A percentile compares a stretch with the other conserved stretches of the same genome.
Conservation (phyloP, 1,140 invertebrate species). For the Gryon sp. region DNA sequence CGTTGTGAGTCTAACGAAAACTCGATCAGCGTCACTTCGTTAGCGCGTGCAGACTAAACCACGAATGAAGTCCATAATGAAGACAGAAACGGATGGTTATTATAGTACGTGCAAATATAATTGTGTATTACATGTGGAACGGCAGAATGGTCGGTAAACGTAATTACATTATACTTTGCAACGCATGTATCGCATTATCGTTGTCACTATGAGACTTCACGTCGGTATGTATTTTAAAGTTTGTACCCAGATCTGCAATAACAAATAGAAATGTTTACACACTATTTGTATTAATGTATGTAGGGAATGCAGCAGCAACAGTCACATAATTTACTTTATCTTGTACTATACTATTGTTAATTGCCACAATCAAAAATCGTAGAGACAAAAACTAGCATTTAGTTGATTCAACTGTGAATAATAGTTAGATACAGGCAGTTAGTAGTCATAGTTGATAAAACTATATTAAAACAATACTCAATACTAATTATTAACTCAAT, state of each 20-base stretch:
- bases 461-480: too few species aligned
- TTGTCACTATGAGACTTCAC: slow-evolving; percentile 21
- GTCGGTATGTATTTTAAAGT: slow-evolving; percentile 22
- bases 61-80: slow-evolving; percentile 58
- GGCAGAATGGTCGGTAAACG: slow-evolving; percentile 47
- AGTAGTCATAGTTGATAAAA: too few species aligned
- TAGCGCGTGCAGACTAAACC: slow-evolving; percentile 42
- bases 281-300: too few species aligned
- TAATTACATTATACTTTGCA: slow-evolving; percentile 64
- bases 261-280: slow-evolving; percentile 30
- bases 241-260: not conserved
- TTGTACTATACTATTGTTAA: too few species aligned
- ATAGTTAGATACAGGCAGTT: too few species aligned
- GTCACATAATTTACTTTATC: too few species aligned
- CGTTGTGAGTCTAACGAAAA: slow-evolving; percentile 52
- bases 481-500: too few species aligned
- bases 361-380: too few species aligned
- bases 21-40: slow-evolving; percentile 57
- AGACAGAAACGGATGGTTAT: slow-evolving; percentile 61
- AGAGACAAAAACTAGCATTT: too few species aligned
- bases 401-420: too few species aligned
- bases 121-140: slow-evolving; percentile 58
- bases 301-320: too few species aligned
- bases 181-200: slow-evolving; percentile 54
- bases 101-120: slow-evolving; percentile 60